These are phyloP conservation scores for Athetis lepigone DNA, from an alignment of 2,888 invertebrate species.

Conservation along the genomic window DNA sequence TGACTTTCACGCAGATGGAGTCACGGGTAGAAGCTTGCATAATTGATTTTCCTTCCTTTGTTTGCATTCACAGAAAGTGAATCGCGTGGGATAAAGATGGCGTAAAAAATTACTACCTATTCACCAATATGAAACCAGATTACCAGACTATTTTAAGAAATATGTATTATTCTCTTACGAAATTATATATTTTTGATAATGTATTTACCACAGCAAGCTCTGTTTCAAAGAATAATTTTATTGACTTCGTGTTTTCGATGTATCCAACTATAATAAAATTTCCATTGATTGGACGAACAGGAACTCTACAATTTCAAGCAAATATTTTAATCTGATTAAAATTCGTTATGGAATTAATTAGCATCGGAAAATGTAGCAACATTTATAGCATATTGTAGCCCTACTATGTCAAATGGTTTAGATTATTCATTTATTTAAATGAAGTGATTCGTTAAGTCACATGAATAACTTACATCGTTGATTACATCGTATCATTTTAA, in stretches of 20 bases:
- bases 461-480: conserved; percentile 17
- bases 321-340: conserved; percentile 10
- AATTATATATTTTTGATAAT: conserved; percentile 7
- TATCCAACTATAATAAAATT: neutral
- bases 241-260: neutral
- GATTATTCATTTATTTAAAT: neutral
- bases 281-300: neutral
- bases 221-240: neutral
- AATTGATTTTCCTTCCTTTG: neutral
- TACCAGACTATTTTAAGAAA: conserved; percentile 1
- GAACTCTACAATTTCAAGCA: conserved; percentile 1
- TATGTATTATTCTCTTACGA: conserved; percentile 11
- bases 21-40: too few species aligned
- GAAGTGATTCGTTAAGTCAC: conserved; percentile 14
- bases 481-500: conserved; percentile 18
- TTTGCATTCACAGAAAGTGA: neutral
- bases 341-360: conserved; percentile 8
- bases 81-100: neutral
- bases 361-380: conserved; percentile 5
- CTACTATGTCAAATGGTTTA: conserved; percentile 16
- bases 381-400: conserved; percentile 6
- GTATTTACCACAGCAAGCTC: neutral
- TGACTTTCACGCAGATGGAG: too few species aligned
- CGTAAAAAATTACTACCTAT: neutral
- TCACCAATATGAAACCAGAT: conserved; percentile 7